Base-by-base conservation (phyloP, 2,797 vertebrate species). In the Zalophus californianus region DNA sequence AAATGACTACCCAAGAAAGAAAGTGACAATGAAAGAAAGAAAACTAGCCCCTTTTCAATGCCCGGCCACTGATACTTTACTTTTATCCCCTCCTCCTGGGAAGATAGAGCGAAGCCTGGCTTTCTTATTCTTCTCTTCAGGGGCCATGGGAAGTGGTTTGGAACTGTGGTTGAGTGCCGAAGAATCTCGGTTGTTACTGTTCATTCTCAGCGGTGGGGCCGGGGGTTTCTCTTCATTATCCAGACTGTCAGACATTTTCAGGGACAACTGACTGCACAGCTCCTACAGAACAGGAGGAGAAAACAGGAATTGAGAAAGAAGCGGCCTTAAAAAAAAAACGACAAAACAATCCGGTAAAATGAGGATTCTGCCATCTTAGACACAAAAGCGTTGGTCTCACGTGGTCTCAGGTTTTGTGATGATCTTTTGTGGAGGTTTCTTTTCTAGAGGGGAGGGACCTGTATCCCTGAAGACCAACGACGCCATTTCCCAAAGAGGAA, bases 41-140 rank as follows among this genome's bases (percentile, higher is more conserved):
- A 70, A 90, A 23, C 41, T 21, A 95, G 90, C 95, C 97, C 98
- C 44, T 97, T 75, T 1, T 2, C 95, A 86, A 85, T 91, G 87
- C 94, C 96, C 91, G 32, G 73, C 94, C 94, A 97, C 94, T 97
- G 98, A 99, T 99, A 99, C 99, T 98, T 99, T 99, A 99, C 99
- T 99, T 99, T 99, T 99, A 99, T 99, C 99, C 99, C 99, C 99
- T 98, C 99, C 99, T 98, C 99, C 99, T 16, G 99, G 99, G 98
- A 99, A 99, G 99, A 99, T 99, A 98, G 99, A 99, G 98, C 99
- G 99, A 92, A 99, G 99, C 97, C 99, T 99, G 98, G 99, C 99
- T 98, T 99, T 99, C 99, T 99, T 99, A 99, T 99, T 99, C 98
- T 99, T 99, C 99, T 99, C 99, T 98, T 99, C 99, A 0, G 99